Evolutionary conservation across 2,113 vertebrate species (phyloP), one percentile per base, ranked within the genome.

Genomic region (Ciconia stormi): DNA sequence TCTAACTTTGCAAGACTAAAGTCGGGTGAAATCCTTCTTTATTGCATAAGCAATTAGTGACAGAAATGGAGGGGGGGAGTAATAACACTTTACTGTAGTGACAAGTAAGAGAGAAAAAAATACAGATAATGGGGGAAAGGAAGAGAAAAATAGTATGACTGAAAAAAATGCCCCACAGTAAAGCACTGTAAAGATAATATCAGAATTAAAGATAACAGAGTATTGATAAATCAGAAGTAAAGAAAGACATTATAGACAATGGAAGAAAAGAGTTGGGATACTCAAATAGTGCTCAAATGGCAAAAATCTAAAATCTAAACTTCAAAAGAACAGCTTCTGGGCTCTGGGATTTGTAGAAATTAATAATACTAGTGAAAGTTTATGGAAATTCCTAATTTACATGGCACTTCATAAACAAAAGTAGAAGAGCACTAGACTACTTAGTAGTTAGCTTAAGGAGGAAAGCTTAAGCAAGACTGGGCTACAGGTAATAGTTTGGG

Each of bases 101-200:
- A 52, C 30, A 90, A 79, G 15, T 34, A 38, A 32, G 25, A 78
- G 26, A 71, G 49, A 76, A 82, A 49, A 71, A 61, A 67, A 0
- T 44, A 55, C 5, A 88, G 47, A 11, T n/a, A 89, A 74, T 10
- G 10, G 11, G 11, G 8, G 9, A 79, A 58, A 82, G 17, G 8
- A 34, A 22, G 4, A 66, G 16, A 85, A 78, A 7, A 74, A 42
- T 7, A 44, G 11, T n/a, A 36, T 44, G 10, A 52, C 6, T 56
- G 12, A 15, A 32, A 49, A 70, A 62, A 70, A 34, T 2, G 0
- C 0, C 2, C 15, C 56, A 63, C 23, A 49, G 30, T 42, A 78
- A 62, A 63, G 21, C 11, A 47, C 13, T 9, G 40, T 34, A 29
- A 87, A 82, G 10, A 83, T 22, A 53, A 34, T 53, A 67, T 6